Conservation (phyloP, 2,113 vertebrate genomes). For the Caretta caretta region DNA sequence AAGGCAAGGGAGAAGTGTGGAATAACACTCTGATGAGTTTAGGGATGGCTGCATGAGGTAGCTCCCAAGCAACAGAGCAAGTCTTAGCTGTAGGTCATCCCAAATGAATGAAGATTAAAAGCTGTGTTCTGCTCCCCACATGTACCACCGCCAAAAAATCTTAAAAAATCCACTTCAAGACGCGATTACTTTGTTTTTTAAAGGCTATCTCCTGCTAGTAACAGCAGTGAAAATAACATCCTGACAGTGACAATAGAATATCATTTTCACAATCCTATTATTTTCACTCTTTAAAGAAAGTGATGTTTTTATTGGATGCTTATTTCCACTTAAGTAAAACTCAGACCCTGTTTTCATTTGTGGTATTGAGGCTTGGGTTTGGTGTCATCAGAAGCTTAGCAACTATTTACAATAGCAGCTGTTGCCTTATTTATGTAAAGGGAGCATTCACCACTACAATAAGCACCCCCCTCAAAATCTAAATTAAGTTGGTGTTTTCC, state of each 20-base stretch:
- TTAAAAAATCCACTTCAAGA: not conserved
- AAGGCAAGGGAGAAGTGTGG: not conserved
- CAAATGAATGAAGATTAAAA: not conserved
- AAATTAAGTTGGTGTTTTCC: not conserved
- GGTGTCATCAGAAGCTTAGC: not conserved
- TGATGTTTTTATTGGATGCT: not conserved
- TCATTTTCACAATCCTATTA: conserved; percentile 1
- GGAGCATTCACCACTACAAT: not conserved
- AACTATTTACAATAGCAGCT: not conserved
- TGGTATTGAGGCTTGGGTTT: not conserved
- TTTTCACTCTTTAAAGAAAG: conserved; percentile 11
- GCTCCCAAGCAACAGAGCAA: not conserved
- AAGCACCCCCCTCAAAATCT: not conserved
- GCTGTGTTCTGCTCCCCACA: not conserved
- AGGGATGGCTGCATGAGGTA: not conserved
- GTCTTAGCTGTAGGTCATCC: not conserved
- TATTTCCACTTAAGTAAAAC: not conserved
- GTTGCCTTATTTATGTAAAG: not conserved
- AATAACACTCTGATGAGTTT: not conserved
- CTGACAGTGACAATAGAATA: not conserved
- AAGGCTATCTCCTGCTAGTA: not conserved
- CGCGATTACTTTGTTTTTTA: not conserved
- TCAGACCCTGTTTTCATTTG: not conserved
- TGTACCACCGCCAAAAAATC: not conserved
- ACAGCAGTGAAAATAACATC: conserved; percentile 12